Base-by-base conservation (phyloP, 2,113 vertebrate species). In the Chitala chitala region DNA sequence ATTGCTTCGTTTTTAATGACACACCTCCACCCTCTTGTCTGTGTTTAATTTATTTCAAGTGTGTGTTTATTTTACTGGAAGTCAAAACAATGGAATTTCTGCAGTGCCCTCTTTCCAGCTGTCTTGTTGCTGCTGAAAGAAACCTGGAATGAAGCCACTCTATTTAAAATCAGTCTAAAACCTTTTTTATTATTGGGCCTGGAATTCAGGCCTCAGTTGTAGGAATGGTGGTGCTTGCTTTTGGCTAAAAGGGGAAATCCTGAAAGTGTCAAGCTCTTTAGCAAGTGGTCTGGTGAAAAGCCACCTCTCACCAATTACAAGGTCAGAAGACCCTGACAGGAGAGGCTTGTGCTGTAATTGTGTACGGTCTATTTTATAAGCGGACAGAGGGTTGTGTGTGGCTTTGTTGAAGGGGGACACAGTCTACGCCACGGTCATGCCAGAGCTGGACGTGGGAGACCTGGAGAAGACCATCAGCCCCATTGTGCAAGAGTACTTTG, bases 401-500 rank as follows among this genome's bases (percentile, higher is more conserved):
- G 68, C 22, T 31, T 53, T n/a, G 51, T 54, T 24, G 1, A 58
- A 94, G 93, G 93, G 93, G 0, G 89, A 92, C 84, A 94, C 93
- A 0, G 89, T 95, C 24, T 95, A 92, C 42, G 92, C 90, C 66
- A 95, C 87, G 0, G 92, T 95, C 50, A 84, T 91, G 24, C 93
- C 93, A 0, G 93, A 93, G 77, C 79, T 95, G 20, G 92, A 94
- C 5, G 92, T 92, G 81, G 83, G 53, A 15, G 91, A 92, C 64
- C 84, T 94, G 76, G 90, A 92, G 69, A 92, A 93, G 80, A 90
- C 87, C 4, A 91, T 95, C 72, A 93, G 92, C 80, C 94, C 94
- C 1, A 94, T 94, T 71, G 92, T 94, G 69, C 81, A 89, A 82
- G 94, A 94, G 72, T 95, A 93, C 83, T 94, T 94, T 71, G 92